phyloP scores from a whole-genome alignment of 2,888 invertebrate species.

The Heliconius charithonia region DNA sequence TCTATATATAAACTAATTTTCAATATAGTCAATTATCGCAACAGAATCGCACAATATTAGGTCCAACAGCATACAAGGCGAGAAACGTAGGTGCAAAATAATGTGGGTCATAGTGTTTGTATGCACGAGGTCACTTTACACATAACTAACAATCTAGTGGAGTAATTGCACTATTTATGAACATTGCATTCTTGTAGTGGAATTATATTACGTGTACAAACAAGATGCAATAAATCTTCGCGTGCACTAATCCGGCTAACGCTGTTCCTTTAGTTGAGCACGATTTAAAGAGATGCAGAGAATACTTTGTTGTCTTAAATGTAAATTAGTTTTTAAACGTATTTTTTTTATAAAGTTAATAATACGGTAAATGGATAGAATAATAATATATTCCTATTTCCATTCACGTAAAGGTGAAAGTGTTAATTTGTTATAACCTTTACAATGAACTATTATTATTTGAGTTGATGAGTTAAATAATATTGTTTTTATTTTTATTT shows the following conservation, averaged over 20 bases:
- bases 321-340: neutral
- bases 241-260: slow-evolving; percentile 39
- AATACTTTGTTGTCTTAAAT: neutral
- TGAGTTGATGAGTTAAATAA: neutral
- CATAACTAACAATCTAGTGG: slow-evolving; percentile 56
- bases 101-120: slow-evolving; percentile 74
- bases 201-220: slow-evolving; percentile 45
- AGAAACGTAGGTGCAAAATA: slow-evolving; percentile 54
- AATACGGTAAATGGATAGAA: no score
- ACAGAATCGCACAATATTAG: slow-evolving; percentile 48
- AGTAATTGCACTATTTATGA: slow-evolving; percentile 60
- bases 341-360: no score
- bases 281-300: slow-evolving; percentile 29
- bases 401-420: neutral
- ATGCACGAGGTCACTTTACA: slow-evolving; percentile 64
- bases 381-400: neutral
- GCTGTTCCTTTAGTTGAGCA: slow-evolving; percentile 30
- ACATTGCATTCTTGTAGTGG: slow-evolving; percentile 44
- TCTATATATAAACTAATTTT: slow-evolving; percentile 47
- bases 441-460: neutral
- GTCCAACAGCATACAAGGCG: slow-evolving; percentile 46
- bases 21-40: slow-evolving; percentile 65
- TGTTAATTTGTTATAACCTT: neutral
- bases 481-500: neutral
- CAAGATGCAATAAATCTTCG: slow-evolving; percentile 44